Evolutionary conservation across 2,797 vertebrate genomes (phyloP), one percentile per base, ranked within the genome.

Genomic region (Borostomias antarcticus): DNA sequence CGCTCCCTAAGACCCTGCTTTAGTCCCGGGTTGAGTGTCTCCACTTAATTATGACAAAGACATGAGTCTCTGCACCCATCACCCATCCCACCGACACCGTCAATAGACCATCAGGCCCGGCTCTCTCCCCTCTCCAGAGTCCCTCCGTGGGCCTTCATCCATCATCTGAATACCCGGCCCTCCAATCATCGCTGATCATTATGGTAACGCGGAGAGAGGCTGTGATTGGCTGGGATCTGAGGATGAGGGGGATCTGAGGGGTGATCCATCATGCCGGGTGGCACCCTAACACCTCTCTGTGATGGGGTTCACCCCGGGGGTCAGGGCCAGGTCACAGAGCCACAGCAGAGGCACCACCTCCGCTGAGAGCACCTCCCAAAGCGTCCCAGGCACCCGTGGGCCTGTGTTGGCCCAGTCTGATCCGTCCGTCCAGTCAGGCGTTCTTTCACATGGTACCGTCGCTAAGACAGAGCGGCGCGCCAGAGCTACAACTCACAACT

Each of bases 21-120:
- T 70, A 76, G 78, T 81, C 79, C 83, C 86, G 89, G 88, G 92
- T 91, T 91, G 91, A 92, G 88, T 91, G 89, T 89, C 84, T 77
- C 85, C 87, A 90, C 89, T 91, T 92, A 90, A 93, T 92, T 93
- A 92, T 90, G 88, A 91, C 91, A 90, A 92, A 91, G 89, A 91
- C 85, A 86, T 87, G 87, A 68, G 65, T 69, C 72, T 63, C 32
- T 25, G 53, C 85, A 82, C 87, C 86, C 89, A 86, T 84, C 82
- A 81, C 82, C 73, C 75, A 74, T 66, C 60, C 81, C 68, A 79
- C 77, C 75, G 58, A 81, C 60, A 77, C 78, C 77, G 86, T 89
- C 85, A 86, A 88, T 88, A 88, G 84, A 81, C 78, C 64, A 72
- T 48, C 75, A 82, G 78, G 61, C 52, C 8, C 13, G 4, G 2